Conservation (phyloP, 2,797 vertebrate species). For the Natrix natrix region DNA sequence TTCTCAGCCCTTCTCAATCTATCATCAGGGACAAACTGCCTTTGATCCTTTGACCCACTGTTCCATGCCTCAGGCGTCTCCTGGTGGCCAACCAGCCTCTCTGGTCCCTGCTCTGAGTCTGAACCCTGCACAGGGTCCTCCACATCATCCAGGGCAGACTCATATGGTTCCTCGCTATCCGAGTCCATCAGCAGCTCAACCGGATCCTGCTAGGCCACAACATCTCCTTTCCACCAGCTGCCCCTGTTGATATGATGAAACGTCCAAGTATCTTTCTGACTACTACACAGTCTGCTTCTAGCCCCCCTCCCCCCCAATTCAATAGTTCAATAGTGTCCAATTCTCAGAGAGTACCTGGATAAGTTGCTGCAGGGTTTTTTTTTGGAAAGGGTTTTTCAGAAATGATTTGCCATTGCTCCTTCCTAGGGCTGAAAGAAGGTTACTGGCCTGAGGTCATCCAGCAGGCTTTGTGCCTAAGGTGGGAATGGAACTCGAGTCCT, state of each 20-base stretch:
- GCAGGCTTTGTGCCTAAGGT: background rate
- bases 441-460: background rate
- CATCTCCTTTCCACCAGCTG: background rate
- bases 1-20: too few relatives aligned
- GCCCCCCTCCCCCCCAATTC: too few relatives aligned
- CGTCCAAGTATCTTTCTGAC: constrained; percentile 23
- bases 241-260: constrained; percentile 32
- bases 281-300: background rate
- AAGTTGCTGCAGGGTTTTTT: background rate
- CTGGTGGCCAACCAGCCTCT: too few relatives aligned
- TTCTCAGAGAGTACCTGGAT: background rate
- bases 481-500: background rate
- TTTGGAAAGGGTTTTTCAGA: background rate
- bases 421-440: background rate
- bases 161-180: too few relatives aligned
- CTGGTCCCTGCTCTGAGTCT: too few relatives aligned
- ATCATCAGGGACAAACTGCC: too few relatives aligned
- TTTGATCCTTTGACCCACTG: too few relatives aligned
- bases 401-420: background rate
- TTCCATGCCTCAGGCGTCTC: too few relatives aligned
- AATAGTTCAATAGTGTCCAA: background rate
- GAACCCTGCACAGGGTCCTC: too few relatives aligned
- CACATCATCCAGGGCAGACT: too few relatives aligned
- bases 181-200: too few relatives aligned
- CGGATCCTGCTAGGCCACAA: too few relatives aligned